Percentiles rank a stretch among this genome's conserved stretches.
Evolutionary conservation across 2,888 invertebrate species (phyloP).

Genomic region (Meteorus cinctellus): DNA sequence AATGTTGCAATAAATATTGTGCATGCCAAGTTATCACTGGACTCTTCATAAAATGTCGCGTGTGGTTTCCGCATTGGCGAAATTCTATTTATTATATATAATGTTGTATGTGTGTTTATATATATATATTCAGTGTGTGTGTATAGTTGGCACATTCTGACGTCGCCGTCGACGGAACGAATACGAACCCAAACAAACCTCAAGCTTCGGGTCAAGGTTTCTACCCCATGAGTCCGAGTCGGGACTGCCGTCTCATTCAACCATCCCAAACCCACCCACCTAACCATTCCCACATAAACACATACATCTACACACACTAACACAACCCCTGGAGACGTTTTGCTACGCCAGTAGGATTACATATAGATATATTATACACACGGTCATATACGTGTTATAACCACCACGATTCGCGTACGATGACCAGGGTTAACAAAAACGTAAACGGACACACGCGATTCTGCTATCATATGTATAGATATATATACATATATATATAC

Average conservation of each 20-base stretch:
- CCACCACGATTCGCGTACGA: constrained; percentile 47
- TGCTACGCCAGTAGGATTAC: constrained; percentile 34
- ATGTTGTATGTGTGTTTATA: neutral
- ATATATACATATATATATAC: too few species aligned
- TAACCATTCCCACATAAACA: constrained; percentile 32
- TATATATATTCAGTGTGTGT: neutral
- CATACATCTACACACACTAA: neutral
- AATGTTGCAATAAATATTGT: neutral
- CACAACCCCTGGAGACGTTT: constrained; percentile 44
- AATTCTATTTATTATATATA: neutral
- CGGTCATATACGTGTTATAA: constrained; percentile 17
- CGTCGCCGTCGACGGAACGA: constrained; percentile 45
- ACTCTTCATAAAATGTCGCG: constrained; percentile 12
- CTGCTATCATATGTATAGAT: constrained; percentile 22
- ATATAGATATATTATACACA: constrained; percentile 36
- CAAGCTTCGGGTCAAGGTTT: constrained; percentile 65
- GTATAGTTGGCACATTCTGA: constrained; percentile 37
- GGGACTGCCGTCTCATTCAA: constrained; percentile 59
- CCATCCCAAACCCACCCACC: constrained; percentile 51
- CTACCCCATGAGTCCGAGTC: constrained; percentile 55
- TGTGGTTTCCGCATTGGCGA: constrained; percentile 12
- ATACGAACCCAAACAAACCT: constrained; percentile 66
- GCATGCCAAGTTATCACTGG: neutral
- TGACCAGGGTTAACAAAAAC: constrained; percentile 54
- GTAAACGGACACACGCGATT: constrained; percentile 46